Evolutionary conservation across 2,797 vertebrate species (phyloP).

Genomic region (Gymnocypris eckloni): DNA sequence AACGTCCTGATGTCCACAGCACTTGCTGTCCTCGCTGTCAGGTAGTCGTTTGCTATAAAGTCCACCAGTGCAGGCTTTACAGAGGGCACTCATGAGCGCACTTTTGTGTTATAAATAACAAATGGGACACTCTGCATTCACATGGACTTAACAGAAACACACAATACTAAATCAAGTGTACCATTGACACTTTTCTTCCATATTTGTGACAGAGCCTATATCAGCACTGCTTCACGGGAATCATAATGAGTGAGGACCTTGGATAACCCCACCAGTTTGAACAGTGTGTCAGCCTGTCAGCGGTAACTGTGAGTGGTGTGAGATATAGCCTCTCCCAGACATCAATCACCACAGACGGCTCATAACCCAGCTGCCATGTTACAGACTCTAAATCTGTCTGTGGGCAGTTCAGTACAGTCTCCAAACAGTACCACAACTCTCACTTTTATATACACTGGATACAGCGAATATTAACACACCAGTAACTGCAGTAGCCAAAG

Average conservation of each 20-base stretch:
- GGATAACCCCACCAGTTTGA: slow-evolving; percentile 32
- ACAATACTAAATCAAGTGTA: not conserved
- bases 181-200: not conserved
- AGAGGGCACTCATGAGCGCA: not conserved
- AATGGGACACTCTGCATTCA: not conserved
- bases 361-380: slow-evolving; percentile 59
- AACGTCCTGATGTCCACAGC: not conserved
- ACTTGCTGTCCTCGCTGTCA: not conserved
- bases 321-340: slow-evolving; percentile 71
- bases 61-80: not conserved
- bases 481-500: not conserved
- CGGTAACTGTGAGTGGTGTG: slow-evolving; percentile 68
- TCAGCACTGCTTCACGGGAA: slow-evolving; percentile 23
- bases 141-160: not conserved
- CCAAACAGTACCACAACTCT: slow-evolving; percentile 42
- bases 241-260: slow-evolving; percentile 38
- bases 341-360: slow-evolving; percentile 72
- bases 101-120: not conserved
- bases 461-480: slow-evolving; percentile 36
- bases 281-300: slow-evolving; percentile 40
- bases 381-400: slow-evolving; percentile 53
- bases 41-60: not conserved
- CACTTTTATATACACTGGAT: slow-evolving; percentile 11
- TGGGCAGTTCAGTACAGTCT: slow-evolving; percentile 43
- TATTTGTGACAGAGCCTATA: not conserved